phyloP scores from a whole-genome alignment of 2,113 vertebrate species.

The Laticauda laticaudata region DNA sequence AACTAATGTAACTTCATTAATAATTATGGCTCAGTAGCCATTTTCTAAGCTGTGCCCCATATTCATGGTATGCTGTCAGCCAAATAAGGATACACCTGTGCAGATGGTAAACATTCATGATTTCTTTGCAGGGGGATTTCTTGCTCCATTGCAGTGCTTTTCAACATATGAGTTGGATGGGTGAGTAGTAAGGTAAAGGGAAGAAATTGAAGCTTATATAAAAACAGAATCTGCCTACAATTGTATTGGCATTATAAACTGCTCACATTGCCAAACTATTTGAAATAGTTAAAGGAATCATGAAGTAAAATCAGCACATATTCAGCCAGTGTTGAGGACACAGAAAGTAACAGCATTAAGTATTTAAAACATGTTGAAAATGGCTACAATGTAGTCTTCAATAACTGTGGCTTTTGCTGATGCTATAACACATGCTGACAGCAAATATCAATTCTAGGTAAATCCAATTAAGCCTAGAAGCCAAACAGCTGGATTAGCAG shows the following conservation, averaged over 20 bases:
- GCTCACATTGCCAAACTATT: constrained; percentile 25
- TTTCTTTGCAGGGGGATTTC: background rate
- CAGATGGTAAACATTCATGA: background rate
- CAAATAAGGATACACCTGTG: background rate
- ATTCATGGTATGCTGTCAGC: background rate
- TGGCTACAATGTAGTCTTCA: constrained; percentile 47
- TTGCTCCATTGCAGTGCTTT: background rate
- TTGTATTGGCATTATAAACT: constrained; percentile 14
- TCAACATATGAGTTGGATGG: background rate
- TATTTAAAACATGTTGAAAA: constrained; percentile 41
- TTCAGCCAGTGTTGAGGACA: background rate
- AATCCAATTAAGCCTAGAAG: constrained; percentile 72
- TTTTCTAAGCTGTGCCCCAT: constrained; percentile 12
- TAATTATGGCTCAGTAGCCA: background rate
- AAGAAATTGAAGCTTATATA: background rate
- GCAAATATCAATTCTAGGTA: constrained; percentile 70
- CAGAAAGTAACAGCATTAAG: constrained; percentile 20
- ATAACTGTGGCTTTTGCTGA: constrained; percentile 57
- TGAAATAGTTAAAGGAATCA: constrained; percentile 38
- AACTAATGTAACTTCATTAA: background rate
- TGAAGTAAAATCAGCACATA: constrained; percentile 30
- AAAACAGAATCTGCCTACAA: background rate
- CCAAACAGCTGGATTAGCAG: constrained; percentile 71
- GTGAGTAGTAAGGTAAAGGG: background rate
- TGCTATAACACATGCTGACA: constrained; percentile 64